Conservation (phyloP, 2,113 vertebrate genomes). For the Mus spicilegus region DNA sequence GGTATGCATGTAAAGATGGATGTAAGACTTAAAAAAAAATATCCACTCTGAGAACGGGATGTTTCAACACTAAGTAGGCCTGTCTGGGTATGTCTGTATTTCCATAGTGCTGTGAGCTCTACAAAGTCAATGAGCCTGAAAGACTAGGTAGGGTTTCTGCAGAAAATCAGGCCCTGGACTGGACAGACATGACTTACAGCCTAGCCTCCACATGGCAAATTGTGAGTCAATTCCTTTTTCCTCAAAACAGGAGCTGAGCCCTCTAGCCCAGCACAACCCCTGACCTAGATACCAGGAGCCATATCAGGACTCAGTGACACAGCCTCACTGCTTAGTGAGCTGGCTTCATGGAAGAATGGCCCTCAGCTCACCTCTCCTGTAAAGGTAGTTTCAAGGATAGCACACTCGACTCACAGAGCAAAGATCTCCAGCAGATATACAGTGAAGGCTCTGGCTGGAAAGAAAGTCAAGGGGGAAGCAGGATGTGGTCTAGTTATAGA, state of each 20-base stretch:
- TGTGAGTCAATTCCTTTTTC: no score
- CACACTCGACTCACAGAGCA: not conserved
- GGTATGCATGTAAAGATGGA: not conserved
- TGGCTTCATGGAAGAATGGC: not conserved
- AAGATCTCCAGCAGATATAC: not conserved
- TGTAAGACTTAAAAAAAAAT: not conserved
- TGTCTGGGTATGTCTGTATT: no score
- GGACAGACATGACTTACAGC: not conserved
- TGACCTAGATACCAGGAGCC: not conserved
- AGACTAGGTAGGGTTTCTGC: not conserved
- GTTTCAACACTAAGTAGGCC: not conserved
- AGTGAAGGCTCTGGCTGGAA: fast-evolving
- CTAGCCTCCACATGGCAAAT: no score
- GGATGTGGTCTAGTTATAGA: fast-evolving
- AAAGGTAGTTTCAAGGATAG: fast-evolving
- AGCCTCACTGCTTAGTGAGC: no score
- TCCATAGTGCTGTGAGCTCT: no score
- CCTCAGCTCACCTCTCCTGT: not conserved
- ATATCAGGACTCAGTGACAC: no score
- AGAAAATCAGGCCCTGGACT: not conserved
- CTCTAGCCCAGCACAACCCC: not conserved
- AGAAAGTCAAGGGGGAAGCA: not conserved
- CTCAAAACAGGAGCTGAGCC: not conserved
- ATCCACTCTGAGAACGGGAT: not conserved
- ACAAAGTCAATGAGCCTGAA: no score